Evolutionary conservation across 2,113 vertebrate genomes (phyloP), one percentile per base, ranked within the genome.

Genomic region (Nesoenas mayeri): DNA sequence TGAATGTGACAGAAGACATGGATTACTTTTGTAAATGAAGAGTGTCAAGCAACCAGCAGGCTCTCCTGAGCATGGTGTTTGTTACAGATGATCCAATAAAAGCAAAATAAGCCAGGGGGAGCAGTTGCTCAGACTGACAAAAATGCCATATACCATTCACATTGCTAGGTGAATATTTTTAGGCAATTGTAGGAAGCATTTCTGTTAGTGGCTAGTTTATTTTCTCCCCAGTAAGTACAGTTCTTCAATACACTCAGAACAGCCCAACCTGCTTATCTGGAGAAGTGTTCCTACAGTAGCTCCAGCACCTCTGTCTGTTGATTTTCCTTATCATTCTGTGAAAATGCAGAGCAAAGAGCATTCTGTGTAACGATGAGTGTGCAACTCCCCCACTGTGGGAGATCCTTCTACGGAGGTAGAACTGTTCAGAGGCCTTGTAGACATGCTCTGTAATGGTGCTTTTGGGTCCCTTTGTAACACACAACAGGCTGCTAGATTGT

Each of bases 41-140:
- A 91, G 29, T 40, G 57, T 44, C 0, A 0, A 85, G 66, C 22
- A 61, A 72, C 53, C 81, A 5, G 2, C 2, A 0, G 77, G 64
- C 67, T 82, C 50, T 95, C 67, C 64, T 32, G 58, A 80, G 85
- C 62, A 61, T 15, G 29, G 36, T 10, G 40, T 48, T 85, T 91
- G 50, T 65, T 94, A 85, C 75, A 91, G 75, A 90, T 58, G 92
- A 90, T 83, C 85, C 75, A 83, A 80, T 70, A 83, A 88, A 85
- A 65, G 54, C 40, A 69, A 83, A 95, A 85, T 31, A 85, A 79
- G 50, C 48, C 44, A 50, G 82, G 82, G 29, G 60, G 16, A 93
- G 54, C 81, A 93, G 90, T 67, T 88, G 85, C 57, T 88, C 58
- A n/a, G 48, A 38, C n/a, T 77, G 81, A 73, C 50, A 93, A 51